These are phyloP conservation scores for Aricia artaxerxes DNA, from an alignment of 2,888 invertebrate genomes.

Conservation along the genomic window DNA sequence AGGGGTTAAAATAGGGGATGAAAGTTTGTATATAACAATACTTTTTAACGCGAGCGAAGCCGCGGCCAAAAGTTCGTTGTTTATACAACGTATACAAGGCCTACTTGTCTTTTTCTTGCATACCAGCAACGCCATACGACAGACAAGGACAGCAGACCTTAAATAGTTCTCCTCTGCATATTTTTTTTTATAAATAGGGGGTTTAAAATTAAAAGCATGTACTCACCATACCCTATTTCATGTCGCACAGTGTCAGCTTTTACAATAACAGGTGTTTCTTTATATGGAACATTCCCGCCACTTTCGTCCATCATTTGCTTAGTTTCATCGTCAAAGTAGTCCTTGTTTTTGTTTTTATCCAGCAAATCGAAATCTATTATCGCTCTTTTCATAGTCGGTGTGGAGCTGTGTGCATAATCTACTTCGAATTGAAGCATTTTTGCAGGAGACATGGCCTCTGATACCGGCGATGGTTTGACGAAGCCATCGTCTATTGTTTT, in stretches of 20 bases:
- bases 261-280: conserved; percentile 65
- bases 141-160: no score
- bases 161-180: no score
- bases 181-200: no score
- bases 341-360: conserved; percentile 61
- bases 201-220: conserved; percentile 9
- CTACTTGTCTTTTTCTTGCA: no score
- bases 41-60: no score
- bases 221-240: conserved; percentile 74
- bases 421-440: conserved; percentile 72
- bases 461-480: conserved; percentile 65
- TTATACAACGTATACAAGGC: no score
- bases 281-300: conserved; percentile 46
- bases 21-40: no score
- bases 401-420: conserved; percentile 56
- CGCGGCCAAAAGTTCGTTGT: no score
- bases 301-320: conserved; percentile 41
- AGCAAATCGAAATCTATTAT: conserved; percentile 71
- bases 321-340: conserved; percentile 57
- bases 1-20: no score
- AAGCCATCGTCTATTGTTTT: conserved; percentile 63
- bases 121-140: no score
- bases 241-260: conserved; percentile 66
- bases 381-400: conserved; percentile 74
- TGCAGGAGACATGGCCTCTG: conserved; percentile 71